phyloP scores from a whole-genome alignment of 2,797 vertebrate species.

The Rhinella marina region DNA sequence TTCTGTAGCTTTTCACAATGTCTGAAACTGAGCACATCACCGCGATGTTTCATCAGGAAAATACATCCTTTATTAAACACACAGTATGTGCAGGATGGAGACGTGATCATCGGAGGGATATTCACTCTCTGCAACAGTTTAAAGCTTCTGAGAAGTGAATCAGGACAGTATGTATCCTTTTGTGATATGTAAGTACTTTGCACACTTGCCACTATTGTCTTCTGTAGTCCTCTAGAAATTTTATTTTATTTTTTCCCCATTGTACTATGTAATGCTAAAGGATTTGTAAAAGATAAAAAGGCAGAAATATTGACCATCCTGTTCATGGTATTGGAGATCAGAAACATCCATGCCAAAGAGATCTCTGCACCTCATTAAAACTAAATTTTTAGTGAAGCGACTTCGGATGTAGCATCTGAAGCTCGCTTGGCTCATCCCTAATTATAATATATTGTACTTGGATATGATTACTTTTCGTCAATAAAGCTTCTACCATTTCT shows the following conservation, averaged over 20 bases:
- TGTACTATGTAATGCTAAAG: too few relatives aligned
- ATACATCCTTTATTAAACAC: background rate
- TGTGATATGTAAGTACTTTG: background rate
- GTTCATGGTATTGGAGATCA: too few relatives aligned
- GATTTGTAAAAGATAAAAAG: too few relatives aligned
- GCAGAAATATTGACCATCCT: too few relatives aligned
- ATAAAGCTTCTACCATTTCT: background rate
- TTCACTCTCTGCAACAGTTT: background rate
- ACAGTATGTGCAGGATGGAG: background rate
- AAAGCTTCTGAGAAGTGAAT: background rate
- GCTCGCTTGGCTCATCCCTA: too few relatives aligned
- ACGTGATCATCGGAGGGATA: conserved; percentile 3
- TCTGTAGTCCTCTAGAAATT: background rate
- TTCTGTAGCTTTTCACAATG: background rate
- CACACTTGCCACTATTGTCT: background rate
- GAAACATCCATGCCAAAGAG: too few relatives aligned
- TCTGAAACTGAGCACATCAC: background rate
- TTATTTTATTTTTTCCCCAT: background rate
- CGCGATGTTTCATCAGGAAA: background rate
- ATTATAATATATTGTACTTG: background rate
- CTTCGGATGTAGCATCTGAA: too few relatives aligned
- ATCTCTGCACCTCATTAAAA: too few relatives aligned
- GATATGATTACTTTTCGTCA: too few relatives aligned
- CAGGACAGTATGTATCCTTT: background rate
- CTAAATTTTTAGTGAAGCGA: too few relatives aligned